Percentiles rank a stretch among this genome's conserved stretches.
phyloP scores from a whole-genome alignment of 2,113 vertebrate genomes.

The Apteryx mantelli region DNA sequence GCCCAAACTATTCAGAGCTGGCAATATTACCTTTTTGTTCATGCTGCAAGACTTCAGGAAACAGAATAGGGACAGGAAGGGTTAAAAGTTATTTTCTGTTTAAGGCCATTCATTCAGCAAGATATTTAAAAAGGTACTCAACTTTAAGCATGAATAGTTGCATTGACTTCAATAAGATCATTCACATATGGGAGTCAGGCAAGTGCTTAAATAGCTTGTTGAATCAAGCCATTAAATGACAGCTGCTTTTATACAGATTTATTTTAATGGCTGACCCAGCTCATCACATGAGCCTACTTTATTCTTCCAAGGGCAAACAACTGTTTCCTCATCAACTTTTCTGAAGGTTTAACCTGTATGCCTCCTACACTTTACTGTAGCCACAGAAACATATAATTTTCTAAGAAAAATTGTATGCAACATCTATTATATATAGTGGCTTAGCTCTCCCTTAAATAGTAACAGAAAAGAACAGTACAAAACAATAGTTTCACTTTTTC shows the following conservation, averaged over 20 bases:
- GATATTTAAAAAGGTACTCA: constrained; percentile 6
- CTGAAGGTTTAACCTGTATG: constrained; percentile 26
- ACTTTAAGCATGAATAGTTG: constrained; percentile 48
- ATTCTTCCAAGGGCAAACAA: constrained; percentile 20
- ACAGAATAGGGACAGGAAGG: not conserved
- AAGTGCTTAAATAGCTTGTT: constrained; percentile 52
- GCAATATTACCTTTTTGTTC: constrained; percentile 45
- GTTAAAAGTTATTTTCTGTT: constrained; percentile 57
- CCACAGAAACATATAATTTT: constrained; percentile 40
- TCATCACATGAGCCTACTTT: constrained; percentile 29
- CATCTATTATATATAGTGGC: constrained; percentile 64
- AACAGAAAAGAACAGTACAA: constrained; percentile 76
- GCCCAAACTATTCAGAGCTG: constrained; percentile 25
- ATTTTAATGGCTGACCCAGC: constrained; percentile 15
- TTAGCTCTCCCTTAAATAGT: constrained; percentile 76
- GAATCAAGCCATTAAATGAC: constrained; percentile 50
- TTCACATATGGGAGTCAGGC: constrained; percentile 42
- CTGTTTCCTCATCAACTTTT: constrained; percentile 6
- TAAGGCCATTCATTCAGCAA: constrained; percentile 58
- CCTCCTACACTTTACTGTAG: constrained; percentile 32
- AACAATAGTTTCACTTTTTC: constrained; percentile 54
- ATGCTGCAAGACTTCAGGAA: constrained; percentile 52
- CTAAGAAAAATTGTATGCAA: constrained; percentile 57
- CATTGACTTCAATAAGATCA: constrained; percentile 33
- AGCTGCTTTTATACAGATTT: not conserved